phyloP scores from a whole-genome alignment of 2,113 vertebrate species.

The Panthera tigris region DNA sequence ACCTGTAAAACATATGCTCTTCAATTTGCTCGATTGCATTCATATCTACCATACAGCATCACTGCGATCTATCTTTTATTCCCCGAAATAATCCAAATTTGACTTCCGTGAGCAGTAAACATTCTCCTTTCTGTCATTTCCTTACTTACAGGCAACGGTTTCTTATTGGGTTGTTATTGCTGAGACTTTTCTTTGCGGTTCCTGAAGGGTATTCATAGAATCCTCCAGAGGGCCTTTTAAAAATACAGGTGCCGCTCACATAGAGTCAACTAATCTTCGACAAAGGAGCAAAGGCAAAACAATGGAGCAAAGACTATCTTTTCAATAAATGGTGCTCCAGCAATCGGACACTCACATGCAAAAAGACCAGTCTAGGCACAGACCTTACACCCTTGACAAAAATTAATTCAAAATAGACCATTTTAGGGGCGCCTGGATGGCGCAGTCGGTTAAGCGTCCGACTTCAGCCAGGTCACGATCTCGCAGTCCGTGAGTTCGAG shows the following conservation, averaged over 20 bases:
- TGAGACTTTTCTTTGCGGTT: neutral
- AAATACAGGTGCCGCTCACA: neutral
- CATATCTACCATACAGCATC: constrained; percentile 29
- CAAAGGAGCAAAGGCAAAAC: neutral
- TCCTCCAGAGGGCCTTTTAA: neutral
- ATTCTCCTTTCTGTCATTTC: neutral
- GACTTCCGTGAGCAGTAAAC: neutral
- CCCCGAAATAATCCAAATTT: constrained; percentile 14
- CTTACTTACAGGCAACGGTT: neutral
- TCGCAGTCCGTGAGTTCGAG: too few relatives aligned
- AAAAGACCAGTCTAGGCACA: neutral
- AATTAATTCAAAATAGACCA: neutral
- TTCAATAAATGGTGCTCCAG: neutral
- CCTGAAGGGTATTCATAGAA: neutral
- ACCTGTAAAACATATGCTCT: neutral
- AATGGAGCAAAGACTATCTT: neutral
- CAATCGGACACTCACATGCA: neutral
- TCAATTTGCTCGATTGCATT: constrained; percentile 24
- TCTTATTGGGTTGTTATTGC: neutral
- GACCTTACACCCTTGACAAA: neutral
- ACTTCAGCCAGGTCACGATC: too few relatives aligned
- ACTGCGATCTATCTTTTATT: neutral
- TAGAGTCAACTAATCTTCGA: neutral
- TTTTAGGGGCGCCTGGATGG: neutral
- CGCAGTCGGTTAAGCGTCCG: too few relatives aligned